Base-by-base conservation (phyloP, 2,113 vertebrate species). In the Muscicapa adusta region DNA sequence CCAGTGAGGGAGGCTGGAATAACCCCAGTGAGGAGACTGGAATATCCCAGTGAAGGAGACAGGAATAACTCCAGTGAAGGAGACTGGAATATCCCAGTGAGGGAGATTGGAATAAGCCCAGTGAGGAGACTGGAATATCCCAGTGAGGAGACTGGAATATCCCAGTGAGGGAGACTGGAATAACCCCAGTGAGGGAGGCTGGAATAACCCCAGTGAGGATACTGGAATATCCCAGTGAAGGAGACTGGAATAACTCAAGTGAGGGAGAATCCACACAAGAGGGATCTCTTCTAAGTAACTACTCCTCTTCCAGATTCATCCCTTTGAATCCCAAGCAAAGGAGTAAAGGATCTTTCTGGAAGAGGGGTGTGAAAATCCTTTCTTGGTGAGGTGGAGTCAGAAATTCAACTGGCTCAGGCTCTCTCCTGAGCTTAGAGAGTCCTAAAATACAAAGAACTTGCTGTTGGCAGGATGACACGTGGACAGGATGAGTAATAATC, bases 281-380 rank as follows among this genome's bases (percentile, higher is more conserved):
- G 28, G 15, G n/a, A 48, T 86, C 70, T 23, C n/a, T 67, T 38
- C 33, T 34, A 25, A 43, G 14, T 40, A 70, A 74, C 13, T 24
- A 2, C 22, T 24, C 23, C 33, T 65, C n/a, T 68, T 82, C 0
- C 0, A 84, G 43, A 51, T 12, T 34, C 7, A 2, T 14, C 24
- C 53, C 26, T 24, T 10, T 26, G 70, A 73, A 65, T 60, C 40
- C 26, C 25, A 87, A 8, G 48, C 14, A 58, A 66, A 82, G 26
- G n/a, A 73, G n/a, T n/a, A 63, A 74, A 42, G 20, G 34, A 38
- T 25, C 10, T 38, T 87, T 50, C 72, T 36, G 10, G 47, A 84
- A 42, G 16, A 70, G 23, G 33, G 18, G 4, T 25, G 13, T 54
- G 12, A 78, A 74, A 86, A 96, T 47, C 13, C 24, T 40, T 4